phyloP scores from a whole-genome alignment of 2,888 invertebrate genomes.

The Platerodrilus igneus region DNA sequence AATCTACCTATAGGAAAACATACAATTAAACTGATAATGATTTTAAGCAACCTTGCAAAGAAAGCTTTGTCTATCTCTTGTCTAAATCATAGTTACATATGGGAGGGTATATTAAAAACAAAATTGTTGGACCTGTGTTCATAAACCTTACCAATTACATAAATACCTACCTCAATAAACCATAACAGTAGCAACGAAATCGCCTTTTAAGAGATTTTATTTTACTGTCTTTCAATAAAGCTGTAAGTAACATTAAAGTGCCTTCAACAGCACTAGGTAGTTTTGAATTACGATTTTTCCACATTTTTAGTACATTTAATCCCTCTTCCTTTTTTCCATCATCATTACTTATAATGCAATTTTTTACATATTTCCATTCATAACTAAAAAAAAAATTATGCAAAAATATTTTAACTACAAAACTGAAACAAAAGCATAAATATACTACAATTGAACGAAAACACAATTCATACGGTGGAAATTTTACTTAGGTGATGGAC shows the following conservation, averaged over 20 bases:
- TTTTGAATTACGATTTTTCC: constrained; percentile 56
- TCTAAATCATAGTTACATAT: too few relatives aligned
- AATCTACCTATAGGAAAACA: too few relatives aligned
- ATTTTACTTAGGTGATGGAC: too few relatives aligned
- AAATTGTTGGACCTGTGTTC: too few relatives aligned
- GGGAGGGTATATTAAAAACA: too few relatives aligned
- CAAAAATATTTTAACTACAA: too few relatives aligned
- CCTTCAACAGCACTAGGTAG: constrained; percentile 60
- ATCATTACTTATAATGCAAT: constrained; percentile 41
- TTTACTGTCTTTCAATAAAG: constrained; percentile 45
- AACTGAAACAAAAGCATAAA: background rate
- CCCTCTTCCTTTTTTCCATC: constrained; percentile 33
- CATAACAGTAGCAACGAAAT: constrained; percentile 58
- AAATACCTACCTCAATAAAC: constrained; percentile 63
- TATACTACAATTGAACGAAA: too few relatives aligned
- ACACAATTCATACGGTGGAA: too few relatives aligned
- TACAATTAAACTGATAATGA: too few relatives aligned
- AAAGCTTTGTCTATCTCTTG: too few relatives aligned
- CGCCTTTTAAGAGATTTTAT: constrained; percentile 50
- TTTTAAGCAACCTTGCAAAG: too few relatives aligned
- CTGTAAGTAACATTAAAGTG: constrained; percentile 55
- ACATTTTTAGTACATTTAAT: constrained; percentile 50
- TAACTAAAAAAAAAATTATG: constrained; percentile 39
- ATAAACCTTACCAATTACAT: too few relatives aligned
- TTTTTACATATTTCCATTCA: constrained; percentile 55